These are phyloP conservation scores for Scomber scombrus DNA, from an alignment of 2,113 vertebrate species.

Conservation along the genomic window DNA sequence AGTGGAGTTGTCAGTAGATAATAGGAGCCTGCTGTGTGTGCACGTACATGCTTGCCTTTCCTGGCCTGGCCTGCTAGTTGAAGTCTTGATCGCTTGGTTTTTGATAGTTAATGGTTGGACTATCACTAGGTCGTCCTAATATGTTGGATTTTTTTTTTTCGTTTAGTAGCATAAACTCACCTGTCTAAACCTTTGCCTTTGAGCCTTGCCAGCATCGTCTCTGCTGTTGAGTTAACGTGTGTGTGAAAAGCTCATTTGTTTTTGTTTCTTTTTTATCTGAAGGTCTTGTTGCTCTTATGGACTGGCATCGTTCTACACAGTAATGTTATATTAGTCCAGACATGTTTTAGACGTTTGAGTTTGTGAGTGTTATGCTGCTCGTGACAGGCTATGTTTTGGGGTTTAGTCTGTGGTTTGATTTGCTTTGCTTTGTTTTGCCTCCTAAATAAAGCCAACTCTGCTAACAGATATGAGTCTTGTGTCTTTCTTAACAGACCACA, in stretches of 20 bases:
- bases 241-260: not conserved
- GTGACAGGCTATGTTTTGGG: conserved; percentile 6
- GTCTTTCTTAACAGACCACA: conserved; percentile 8
- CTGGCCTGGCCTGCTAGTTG: not conserved
- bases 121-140: not conserved
- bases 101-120: conserved; percentile 1
- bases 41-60: not conserved
- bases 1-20: conserved; percentile 6
- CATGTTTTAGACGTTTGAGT: conserved; percentile 1
- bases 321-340: not conserved
- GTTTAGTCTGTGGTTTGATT: conserved; percentile 30
- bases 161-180: not conserved
- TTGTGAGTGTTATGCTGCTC: conserved; percentile 20
- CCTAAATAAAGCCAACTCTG: conserved; percentile 54
- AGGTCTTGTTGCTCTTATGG: not conserved
- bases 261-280: not conserved
- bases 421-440: conserved; percentile 49
- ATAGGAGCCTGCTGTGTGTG: conserved; percentile 30
- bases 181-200: not conserved
- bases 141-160: not conserved
- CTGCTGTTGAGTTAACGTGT: conserved; percentile 4
- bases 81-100: conserved; percentile 30
- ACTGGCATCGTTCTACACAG: conserved; percentile 12
- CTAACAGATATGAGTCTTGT: not conserved
- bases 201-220: conserved; percentile 13